Conservation (phyloP, 2,113 vertebrate genomes). For the Elachura formosa region DNA sequence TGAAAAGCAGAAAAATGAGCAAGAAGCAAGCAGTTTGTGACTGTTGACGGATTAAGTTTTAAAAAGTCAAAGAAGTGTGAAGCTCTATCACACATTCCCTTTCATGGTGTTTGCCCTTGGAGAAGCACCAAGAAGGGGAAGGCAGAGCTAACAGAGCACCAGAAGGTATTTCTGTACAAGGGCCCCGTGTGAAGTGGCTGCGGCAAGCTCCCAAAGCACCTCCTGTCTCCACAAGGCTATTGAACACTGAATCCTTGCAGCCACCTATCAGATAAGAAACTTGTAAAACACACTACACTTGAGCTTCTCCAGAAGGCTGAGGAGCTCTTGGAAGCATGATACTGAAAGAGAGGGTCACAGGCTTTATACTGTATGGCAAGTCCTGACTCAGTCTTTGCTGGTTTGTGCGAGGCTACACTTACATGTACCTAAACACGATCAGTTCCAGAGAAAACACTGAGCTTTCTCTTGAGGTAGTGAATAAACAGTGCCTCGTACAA, state of each 20-base stretch:
- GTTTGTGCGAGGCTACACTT: neutral
- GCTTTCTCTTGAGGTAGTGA: neutral
- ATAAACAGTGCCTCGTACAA: neutral
- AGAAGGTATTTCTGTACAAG: neutral
- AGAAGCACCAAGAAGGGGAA: neutral
- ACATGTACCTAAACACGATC: fast-evolving
- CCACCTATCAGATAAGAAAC: neutral
- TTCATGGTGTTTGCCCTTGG: neutral
- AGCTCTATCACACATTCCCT: neutral
- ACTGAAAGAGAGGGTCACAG: neutral
- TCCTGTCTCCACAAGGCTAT: neutral
- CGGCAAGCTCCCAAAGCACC: neutral
- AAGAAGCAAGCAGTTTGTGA: neutral
- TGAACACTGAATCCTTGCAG: neutral
- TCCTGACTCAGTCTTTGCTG: neutral
- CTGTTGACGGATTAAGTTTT: neutral
- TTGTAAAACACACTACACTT: neutral
- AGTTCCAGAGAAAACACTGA: neutral
- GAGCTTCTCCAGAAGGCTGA: neutral
- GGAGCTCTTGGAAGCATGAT: neutral
- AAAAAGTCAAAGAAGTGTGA: fast-evolving
- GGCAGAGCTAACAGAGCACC: neutral
- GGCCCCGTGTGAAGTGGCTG: fast-evolving
- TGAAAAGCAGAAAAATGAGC: neutral
- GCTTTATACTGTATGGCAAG: neutral